Conservation (phyloP, 2,113 vertebrate species). For the Hirundichthys speculiger region DNA sequence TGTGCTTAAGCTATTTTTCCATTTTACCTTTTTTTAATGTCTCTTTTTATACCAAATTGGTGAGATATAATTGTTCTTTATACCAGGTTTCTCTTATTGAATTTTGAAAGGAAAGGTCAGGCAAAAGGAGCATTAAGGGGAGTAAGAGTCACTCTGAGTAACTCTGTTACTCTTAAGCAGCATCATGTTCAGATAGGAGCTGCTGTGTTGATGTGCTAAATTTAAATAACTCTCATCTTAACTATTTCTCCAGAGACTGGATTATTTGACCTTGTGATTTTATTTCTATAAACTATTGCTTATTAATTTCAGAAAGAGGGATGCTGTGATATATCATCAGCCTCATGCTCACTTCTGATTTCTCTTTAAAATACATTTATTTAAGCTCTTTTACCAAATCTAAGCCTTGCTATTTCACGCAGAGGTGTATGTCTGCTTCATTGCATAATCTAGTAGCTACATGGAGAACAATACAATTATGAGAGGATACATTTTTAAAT, state of each 20-base stretch:
- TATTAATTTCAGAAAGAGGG: background rate
- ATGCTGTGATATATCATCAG: background rate
- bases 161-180: background rate
- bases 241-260: slow-evolving; percentile 1
- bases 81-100: slow-evolving; percentile 3
- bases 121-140: background rate
- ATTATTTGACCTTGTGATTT: slow-evolving; percentile 36
- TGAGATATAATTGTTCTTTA: slow-evolving; percentile 8
- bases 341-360: background rate
- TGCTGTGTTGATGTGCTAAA: background rate
- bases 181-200: slow-evolving; percentile 7
- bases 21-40: slow-evolving; percentile 11
- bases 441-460: no score
- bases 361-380: background rate
- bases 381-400: no score
- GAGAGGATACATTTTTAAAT: no score
- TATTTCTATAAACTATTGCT: slow-evolving; percentile 8
- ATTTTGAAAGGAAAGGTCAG: slow-evolving; percentile 25
- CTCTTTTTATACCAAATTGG: background rate
- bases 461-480: no score
- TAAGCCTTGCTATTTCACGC: no score
- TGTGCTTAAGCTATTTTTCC: slow-evolving; percentile 4
- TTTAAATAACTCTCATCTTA: slow-evolving; percentile 2
- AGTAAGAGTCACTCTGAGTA: slow-evolving; percentile 12
- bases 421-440: no score